Evolutionary conservation across 2,888 invertebrate genomes (phyloP).

Genomic region (Pollenia griseotomentosa): DNA sequence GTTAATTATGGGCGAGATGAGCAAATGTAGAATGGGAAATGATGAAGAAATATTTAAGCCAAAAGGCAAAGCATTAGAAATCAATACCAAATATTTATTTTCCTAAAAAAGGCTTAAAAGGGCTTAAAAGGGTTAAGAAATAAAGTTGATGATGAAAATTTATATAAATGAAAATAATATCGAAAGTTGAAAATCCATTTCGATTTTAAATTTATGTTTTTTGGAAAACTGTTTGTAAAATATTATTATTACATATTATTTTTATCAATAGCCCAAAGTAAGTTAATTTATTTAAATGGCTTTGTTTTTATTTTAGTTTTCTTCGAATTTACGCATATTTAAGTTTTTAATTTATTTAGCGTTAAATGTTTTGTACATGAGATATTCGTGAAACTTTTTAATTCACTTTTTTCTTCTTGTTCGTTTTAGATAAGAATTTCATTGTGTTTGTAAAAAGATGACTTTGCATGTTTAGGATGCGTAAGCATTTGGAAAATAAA

Average conservation of each 20-base stretch:
- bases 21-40: background rate
- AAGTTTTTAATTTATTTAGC: slow-evolving; percentile 38
- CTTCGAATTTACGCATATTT: background rate
- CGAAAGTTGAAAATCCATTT: background rate
- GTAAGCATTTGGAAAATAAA: slow-evolving; percentile 30
- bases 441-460: slow-evolving; percentile 18
- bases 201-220: background rate
- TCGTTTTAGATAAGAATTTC: slow-evolving; percentile 10
- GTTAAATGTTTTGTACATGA: slow-evolving; percentile 11
- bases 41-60: background rate
- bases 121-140: background rate
- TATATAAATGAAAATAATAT: too few relatives aligned
- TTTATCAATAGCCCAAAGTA: background rate
- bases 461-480: slow-evolving; percentile 38
- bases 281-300: background rate
- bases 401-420: slow-evolving; percentile 19
- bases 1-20: slow-evolving; percentile 44
- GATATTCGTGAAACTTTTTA: slow-evolving; percentile 13
- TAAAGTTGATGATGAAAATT: background rate
- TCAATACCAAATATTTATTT: slow-evolving; percentile 43
- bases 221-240: background rate
- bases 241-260: background rate
- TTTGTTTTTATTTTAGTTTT: background rate
- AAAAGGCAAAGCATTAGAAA: slow-evolving; percentile 54
- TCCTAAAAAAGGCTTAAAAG: background rate